Evolutionary conservation across 1,140 invertebrate genomes (phyloP), one percentile per base, ranked within the genome.

Genomic region (Antheraea mylitta): DNA sequence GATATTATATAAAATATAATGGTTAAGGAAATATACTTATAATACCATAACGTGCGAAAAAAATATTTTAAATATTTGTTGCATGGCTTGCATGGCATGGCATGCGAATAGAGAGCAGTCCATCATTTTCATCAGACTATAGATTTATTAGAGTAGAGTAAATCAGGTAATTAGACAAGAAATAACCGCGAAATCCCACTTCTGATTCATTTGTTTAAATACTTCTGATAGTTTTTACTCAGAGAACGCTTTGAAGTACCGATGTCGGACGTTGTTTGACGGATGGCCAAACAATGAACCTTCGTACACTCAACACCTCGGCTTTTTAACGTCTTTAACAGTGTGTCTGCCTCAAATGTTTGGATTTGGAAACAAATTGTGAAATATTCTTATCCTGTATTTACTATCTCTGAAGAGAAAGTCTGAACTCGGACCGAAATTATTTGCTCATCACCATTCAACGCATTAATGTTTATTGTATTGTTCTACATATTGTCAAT

Each of bases 271-370:
- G 72, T 72, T 82, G 80, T 83, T 86, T 80, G 77, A 81, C 80
- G 67, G 71, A 67, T 71, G 65, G 66, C 74, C 75, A 89, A 86
- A 90, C 87, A 89, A 88, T 84, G 73, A 72, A 69, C 80, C 77
- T 76, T 80, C 81, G 77, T 78, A 67, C 75, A 74, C 72, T 89
- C 83, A 80, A 86, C 84, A 87, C 82, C 79, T 85, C 72, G 66
- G 68, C 71, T 79, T 87, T 87, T 87, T 83, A 85, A 83, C 81
- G 73, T 84, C 78, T 85, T 82, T 70, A 71, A 74, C 81, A 71
- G 73, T 78, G 67, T 76, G 75, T 74, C 81, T 80, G 81, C 64
- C 61, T 60, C 72, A 64, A 66, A 71, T 75, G 70, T 79, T 80
- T 74, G 63, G 61, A 48, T 37, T 79, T 71, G 45, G 68, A 69